Evolutionary conservation across 1,140 invertebrate species (phyloP).

Genomic region (Oscheius sp.): DNA sequence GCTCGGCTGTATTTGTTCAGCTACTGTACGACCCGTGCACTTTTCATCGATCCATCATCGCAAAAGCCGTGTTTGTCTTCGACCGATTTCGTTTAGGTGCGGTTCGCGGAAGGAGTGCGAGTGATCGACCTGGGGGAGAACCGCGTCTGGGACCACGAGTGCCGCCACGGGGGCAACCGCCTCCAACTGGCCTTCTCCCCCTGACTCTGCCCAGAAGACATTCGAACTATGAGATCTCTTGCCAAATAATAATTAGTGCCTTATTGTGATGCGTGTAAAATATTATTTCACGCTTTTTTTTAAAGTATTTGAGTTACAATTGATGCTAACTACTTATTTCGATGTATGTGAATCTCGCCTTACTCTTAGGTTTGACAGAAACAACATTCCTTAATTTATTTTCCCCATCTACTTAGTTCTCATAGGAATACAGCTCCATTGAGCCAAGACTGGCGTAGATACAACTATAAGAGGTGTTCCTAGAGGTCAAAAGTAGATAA

Average conservation of each 20-base stretch:
- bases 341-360: not conserved
- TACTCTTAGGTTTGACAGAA: not conserved
- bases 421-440: too few species aligned
- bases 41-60: not conserved
- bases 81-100: constrained; percentile 37
- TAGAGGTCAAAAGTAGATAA: too few species aligned
- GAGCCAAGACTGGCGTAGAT: too few species aligned
- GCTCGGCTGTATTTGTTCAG: constrained; percentile 20
- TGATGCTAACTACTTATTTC: too few species aligned
- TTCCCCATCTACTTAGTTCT: too few species aligned
- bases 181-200: constrained; percentile 25
- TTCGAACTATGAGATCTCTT: not conserved
- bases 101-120: constrained; percentile 46
- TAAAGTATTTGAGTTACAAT: too few species aligned
- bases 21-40: constrained; percentile 20
- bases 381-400: too few species aligned
- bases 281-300: too few species aligned
- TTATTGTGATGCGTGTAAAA: too few species aligned
- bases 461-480: too few species aligned
- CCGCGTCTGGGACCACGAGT: constrained; percentile 49
- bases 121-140: constrained; percentile 26
- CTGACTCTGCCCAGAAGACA: not conserved
- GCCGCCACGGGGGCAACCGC: constrained; percentile 44
- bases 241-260: not conserved
- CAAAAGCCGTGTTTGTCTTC: too few species aligned